These are phyloP conservation scores for Heliothis peltigera DNA, from an alignment of 2,888 invertebrate species.

Conservation along the genomic window DNA sequence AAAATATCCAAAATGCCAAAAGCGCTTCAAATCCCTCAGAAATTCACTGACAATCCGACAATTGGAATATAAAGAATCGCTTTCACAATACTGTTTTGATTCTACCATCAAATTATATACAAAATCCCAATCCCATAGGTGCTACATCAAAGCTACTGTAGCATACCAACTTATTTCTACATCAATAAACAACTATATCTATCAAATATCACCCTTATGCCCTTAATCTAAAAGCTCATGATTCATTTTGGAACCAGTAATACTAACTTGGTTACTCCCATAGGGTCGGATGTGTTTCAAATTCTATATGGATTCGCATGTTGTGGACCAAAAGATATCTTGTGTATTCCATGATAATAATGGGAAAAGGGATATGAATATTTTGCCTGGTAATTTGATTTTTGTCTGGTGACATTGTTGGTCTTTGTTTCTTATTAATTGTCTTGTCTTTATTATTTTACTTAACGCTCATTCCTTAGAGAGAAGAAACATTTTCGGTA, in stretches of 20 bases:
- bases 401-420: background rate
- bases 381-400: background rate
- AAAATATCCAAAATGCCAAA: constrained; percentile 15
- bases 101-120: constrained; percentile 74
- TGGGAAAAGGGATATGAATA: constrained; percentile 9
- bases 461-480: too few species aligned
- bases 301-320: constrained; percentile 47
- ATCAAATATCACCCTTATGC: constrained; percentile 48
- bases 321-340: constrained; percentile 44
- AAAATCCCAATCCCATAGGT: constrained; percentile 72
- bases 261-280: constrained; percentile 19
- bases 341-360: constrained; percentile 29
- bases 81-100: constrained; percentile 69
- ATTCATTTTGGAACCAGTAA: constrained; percentile 17
- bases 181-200: constrained; percentile 24
- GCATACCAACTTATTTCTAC: constrained; percentile 52
- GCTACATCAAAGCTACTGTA: constrained; percentile 73
- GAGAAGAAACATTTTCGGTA: too few species aligned
- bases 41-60: constrained; percentile 41
- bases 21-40: constrained; percentile 39
- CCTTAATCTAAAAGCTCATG: constrained; percentile 9
- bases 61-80: constrained; percentile 58
- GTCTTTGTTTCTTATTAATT: background rate
- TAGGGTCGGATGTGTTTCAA: constrained; percentile 44
- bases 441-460: background rate